Evolutionary conservation across 2,113 vertebrate genomes (phyloP), one percentile per base, ranked within the genome.

Genomic region (Spermophilus dauricus): DNA sequence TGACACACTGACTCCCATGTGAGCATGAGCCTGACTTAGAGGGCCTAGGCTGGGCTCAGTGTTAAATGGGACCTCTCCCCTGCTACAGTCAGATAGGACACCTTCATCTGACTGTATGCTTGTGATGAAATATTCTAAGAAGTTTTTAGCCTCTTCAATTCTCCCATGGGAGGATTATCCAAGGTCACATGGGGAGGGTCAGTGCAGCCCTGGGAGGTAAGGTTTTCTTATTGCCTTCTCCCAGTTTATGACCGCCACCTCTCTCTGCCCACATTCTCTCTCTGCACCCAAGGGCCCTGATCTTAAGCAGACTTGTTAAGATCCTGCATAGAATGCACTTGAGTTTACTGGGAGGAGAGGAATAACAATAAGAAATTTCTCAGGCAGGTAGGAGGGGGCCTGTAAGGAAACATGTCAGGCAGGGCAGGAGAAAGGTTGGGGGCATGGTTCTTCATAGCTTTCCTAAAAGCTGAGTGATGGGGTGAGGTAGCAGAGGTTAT

Each of bases 91-190:
- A 30, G 34, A 1, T 2, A 11, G 20, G 56, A 5, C 22, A 58
- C 28, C 12, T 87, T 53, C 10, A 32, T n/a, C n/a, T n/a, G n/a
- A n/a, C n/a, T n/a, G n/a, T n/a, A n/a, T n/a, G n/a, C n/a, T n/a
- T n/a, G n/a, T n/a, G n/a, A n/a, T n/a, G n/a, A n/a, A n/a, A n/a
- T n/a, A n/a, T n/a, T n/a, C n/a, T n/a, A n/a, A n/a, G n/a, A n/a
- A n/a, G n/a, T n/a, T n/a, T n/a, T n/a, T n/a, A n/a, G n/a, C n/a
- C n/a, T n/a, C n/a, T n/a, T 53, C 10, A 32, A 18, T n/a, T 83
- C 3, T 89, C 2, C 1, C 0, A 1, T 14, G 7, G 67, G 18
- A 17, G 26, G 8, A 6, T 53, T 39, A 12, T n/a, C 32, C 18
- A 2, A 20, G 17, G 53, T 63, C 70, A 84, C n/a, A 7, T 16